Conservation (phyloP, 2,113 vertebrate genomes). For the Felis catus region F.catus_Fca126_mat1.0 CM031415.1:14347001-14347500, state of each 20-base stretch:
- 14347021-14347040: neutral
- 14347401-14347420: neutral
- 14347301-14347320: neutral
- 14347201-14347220: too few relatives aligned
- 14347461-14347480: neutral
- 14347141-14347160: neutral
- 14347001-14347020: neutral
- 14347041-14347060: neutral
- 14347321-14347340: neutral
- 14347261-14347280: neutral
- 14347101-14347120: neutral
- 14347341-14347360: neutral
- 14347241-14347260: neutral
- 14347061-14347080: neutral
- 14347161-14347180: neutral
- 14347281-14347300: neutral
- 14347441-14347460: neutral
- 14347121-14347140: neutral
- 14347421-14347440: slow-evolving; percentile 20
- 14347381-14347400: neutral
- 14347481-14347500: neutral
- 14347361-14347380: neutral
- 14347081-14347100: neutral
- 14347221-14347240: neutral
- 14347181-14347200: too few relatives aligned